Evolutionary conservation across 2,888 invertebrate genomes (phyloP), one percentile per base, ranked within the genome.

Genomic region (Abrostola triplasia): DNA sequence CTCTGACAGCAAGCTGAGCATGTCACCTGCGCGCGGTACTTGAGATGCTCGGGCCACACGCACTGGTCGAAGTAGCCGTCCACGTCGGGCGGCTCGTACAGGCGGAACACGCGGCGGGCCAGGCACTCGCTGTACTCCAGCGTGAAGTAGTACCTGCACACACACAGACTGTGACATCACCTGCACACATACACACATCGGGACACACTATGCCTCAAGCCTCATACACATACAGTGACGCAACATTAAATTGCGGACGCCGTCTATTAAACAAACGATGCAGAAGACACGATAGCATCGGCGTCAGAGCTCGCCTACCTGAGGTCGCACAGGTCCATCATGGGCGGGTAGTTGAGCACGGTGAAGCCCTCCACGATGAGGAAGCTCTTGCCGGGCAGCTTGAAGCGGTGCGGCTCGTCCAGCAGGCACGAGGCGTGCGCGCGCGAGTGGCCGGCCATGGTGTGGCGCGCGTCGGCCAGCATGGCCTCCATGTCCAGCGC

Each of bases 21-120:
- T n/a, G n/a, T n/a, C n/a, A 92, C 93, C 88, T 89, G 81, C 0
- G 88, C 88, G 44, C 95, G 88, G 79, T 97, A 95, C 78, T 91
- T 92, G 63, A 96, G 82, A 86, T 98, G 97, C 83, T 96, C 96
- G n/a, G 98, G 98, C 98, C 99, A 99, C n/a, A 97, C 98, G 84
- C 97, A 96, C 74, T 91, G 91, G 50, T 98, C 98, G 92, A 98
- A 98, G 93, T 99, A 99, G 0, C 98, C 98, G 0, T 96, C 96
- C 1, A 97, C 94, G 92, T 99, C 98, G 0, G 98, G 97, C 24
- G 99, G 99, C 58, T 97, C 96, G 87, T 99, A 99, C n/a, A 93
- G 88, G 0, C 93, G 86, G 35, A 80, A 80, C 40, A 87, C 84
- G 67, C 98, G 95, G 35, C 98, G 95, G 38, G 93, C 79, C 76